Evolutionary conservation across 2,113 vertebrate genomes (phyloP).

Genomic region (Scophthalmus maximus): DNA sequence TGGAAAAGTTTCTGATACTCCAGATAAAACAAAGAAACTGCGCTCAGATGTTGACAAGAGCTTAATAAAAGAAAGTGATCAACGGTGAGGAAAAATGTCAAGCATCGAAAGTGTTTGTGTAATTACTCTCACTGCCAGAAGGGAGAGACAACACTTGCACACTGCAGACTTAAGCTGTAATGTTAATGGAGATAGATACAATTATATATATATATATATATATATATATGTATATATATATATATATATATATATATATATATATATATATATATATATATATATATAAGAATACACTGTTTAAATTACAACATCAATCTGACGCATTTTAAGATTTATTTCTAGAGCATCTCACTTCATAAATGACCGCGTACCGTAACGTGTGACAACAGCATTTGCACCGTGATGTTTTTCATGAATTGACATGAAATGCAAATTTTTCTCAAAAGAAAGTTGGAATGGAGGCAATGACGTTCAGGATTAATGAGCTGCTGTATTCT

Average conservation of each 20-base stretch:
- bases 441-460: not conserved
- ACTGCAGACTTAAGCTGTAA: not conserved
- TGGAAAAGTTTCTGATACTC: not conserved
- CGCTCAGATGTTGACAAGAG: not conserved
- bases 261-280: too few species aligned
- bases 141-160: not conserved
- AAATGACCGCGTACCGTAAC: too few species aligned
- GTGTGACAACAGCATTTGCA: not conserved
- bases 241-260: too few species aligned
- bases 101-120: not conserved
- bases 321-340: not conserved
- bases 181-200: not conserved
- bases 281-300: too few species aligned
- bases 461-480: not conserved
- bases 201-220: too few species aligned
- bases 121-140: not conserved
- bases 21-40: not conserved
- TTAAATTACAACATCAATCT: not conserved
- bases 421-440: not conserved
- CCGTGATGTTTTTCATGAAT: not conserved
- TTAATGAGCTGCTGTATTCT: not conserved
- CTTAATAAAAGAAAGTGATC: too few species aligned
- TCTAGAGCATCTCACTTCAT: not conserved
- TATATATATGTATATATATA: too few species aligned
- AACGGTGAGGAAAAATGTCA: not conserved